Conservation (phyloP, 2,113 vertebrate species). For the Chrysemys picta region DNA sequence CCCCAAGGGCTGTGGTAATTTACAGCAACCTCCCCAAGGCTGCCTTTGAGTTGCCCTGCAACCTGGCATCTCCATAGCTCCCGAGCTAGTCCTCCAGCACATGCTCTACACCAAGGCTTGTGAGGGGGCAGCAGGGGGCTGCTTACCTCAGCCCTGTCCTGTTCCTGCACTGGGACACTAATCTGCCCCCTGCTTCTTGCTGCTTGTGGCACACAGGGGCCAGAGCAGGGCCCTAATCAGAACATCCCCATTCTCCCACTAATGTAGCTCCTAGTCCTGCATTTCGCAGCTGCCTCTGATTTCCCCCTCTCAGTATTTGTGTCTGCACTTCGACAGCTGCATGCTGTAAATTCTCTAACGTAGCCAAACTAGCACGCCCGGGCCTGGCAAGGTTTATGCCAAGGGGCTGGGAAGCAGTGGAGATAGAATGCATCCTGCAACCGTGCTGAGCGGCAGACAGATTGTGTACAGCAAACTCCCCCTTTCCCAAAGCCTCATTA, state of each 20-base stretch:
- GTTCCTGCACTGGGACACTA: not conserved
- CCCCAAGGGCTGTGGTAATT: not conserved
- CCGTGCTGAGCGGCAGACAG: not conserved
- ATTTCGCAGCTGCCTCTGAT: not conserved
- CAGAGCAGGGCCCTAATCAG: not conserved
- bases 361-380: not conserved
- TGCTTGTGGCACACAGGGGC: not conserved
- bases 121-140: not conserved
- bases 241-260: not conserved
- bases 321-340: not conserved
- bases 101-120: not conserved
- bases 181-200: not conserved
- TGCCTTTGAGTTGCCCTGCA: not conserved
- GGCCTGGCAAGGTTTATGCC: not conserved
- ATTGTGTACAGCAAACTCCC: not conserved
- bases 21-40: not conserved
- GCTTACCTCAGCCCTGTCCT: not conserved
- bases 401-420: not conserved
- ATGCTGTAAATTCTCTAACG: not conserved
- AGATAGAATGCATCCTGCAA: not conserved
- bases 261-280: not conserved
- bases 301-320: not conserved
- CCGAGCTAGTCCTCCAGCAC: not conserved
- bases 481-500: not conserved
- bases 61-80: not conserved